Conservation (phyloP, 2,113 vertebrate genomes). For the Pterocles gutturalis region DNA sequence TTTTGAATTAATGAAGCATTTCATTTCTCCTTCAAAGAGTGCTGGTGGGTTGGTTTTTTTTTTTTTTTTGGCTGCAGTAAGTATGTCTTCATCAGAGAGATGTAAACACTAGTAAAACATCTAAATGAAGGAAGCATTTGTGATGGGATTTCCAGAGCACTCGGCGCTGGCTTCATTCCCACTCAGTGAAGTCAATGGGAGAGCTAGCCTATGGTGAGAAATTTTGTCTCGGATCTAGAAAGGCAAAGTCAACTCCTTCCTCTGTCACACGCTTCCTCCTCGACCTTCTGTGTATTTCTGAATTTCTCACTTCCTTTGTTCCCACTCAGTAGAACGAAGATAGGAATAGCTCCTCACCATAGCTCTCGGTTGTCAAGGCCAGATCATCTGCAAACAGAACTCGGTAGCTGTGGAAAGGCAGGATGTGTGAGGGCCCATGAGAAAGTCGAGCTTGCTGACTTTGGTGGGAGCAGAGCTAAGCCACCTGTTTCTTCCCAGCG, state of each 20-base stretch:
- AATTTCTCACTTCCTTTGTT: background rate
- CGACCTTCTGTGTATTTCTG: background rate
- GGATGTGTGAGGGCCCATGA: rapidly evolving
- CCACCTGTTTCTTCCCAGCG: rapidly evolving
- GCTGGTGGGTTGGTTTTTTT: background rate
- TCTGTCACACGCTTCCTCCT: background rate
- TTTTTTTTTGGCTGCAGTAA: background rate
- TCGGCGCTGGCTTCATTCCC: rapidly evolving
- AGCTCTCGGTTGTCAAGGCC: background rate
- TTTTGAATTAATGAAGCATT: constrained; percentile 36
- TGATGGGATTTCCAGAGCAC: background rate
- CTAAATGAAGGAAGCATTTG: background rate
- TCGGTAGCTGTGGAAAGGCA: background rate
- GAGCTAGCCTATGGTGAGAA: background rate
- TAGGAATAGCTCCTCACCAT: background rate
- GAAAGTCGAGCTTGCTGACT: background rate
- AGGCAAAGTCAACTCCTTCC: background rate
- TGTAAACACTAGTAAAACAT: background rate
- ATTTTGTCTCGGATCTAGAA: background rate
- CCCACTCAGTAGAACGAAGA: rapidly evolving
- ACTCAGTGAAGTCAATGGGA: background rate
- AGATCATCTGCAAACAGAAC: background rate
- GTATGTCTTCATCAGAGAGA: background rate
- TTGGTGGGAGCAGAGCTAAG: background rate
- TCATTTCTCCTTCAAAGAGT: constrained; percentile 33